Evolutionary conservation across 2,888 invertebrate genomes (phyloP).

Genomic region (Acheta domesticus): DNA sequence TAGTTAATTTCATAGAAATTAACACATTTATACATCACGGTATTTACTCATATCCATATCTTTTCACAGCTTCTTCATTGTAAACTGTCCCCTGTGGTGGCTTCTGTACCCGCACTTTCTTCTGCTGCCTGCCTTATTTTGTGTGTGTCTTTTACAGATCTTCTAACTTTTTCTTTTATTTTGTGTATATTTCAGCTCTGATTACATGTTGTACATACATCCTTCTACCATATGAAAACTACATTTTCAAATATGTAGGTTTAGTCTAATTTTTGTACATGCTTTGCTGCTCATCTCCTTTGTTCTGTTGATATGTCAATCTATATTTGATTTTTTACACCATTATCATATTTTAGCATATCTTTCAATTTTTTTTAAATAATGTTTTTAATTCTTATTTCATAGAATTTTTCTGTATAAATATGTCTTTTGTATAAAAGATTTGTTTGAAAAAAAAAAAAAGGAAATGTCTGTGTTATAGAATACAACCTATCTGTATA

Average conservation of each 20-base stretch:
- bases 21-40: slow-evolving; percentile 24
- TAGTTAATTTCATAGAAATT: slow-evolving; percentile 33
- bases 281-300: background rate
- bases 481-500: too few relatives aligned
- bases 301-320: background rate
- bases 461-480: too few relatives aligned
- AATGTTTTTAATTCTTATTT: too few relatives aligned
- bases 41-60: slow-evolving; percentile 21
- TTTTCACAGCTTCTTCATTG: slow-evolving; percentile 30
- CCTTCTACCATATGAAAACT: background rate
- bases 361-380: too few relatives aligned
- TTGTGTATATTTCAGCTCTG: slow-evolving; percentile 12
- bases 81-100: slow-evolving; percentile 25
- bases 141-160: slow-evolving; percentile 26
- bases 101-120: slow-evolving; percentile 25
- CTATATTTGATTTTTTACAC: too few relatives aligned
- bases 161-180: slow-evolving; percentile 23
- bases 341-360: too few relatives aligned
- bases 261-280: background rate
- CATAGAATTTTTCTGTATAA: too few relatives aligned
- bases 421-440: too few relatives aligned
- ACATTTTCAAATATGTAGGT: background rate
- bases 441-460: too few relatives aligned
- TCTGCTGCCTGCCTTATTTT: slow-evolving; percentile 27
- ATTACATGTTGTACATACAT: background rate